These are phyloP conservation scores for Ancistrus triradiatus DNA, from an alignment of 2,113 vertebrate species.

Conservation along the genomic window DNA sequence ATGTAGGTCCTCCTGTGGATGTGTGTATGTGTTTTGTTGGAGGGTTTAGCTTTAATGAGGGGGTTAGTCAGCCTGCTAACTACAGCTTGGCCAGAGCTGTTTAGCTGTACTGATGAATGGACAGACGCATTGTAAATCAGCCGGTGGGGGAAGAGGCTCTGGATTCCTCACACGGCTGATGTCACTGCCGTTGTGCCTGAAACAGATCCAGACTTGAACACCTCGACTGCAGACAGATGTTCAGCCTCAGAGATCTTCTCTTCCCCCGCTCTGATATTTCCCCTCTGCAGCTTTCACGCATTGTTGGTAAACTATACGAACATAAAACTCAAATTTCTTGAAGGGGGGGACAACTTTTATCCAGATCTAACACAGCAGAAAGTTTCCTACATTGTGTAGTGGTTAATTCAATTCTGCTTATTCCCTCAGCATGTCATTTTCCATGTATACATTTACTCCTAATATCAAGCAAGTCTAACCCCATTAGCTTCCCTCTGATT, in stretches of 20 bases:
- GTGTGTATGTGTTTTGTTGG: slow-evolving; percentile 39
- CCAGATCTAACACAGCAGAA: too few species aligned
- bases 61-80: slow-evolving; percentile 52
- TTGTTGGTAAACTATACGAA: neutral
- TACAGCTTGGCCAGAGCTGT: slow-evolving; percentile 38
- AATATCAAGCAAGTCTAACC: too few species aligned
- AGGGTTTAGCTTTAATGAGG: slow-evolving; percentile 47
- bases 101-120: slow-evolving; percentile 57
- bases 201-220: slow-evolving; percentile 74
- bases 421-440: too few species aligned
- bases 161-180: slow-evolving; percentile 67
- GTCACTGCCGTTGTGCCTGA: slow-evolving; percentile 61
- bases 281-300: neutral
- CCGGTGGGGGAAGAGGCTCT: slow-evolving; percentile 46
- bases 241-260: slow-evolving; percentile 44
- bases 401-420: too few species aligned
- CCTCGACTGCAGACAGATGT: slow-evolving; percentile 64
- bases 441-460: too few species aligned
- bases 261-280: slow-evolving; percentile 3
- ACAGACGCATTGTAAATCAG: slow-evolving; percentile 61
- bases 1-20: slow-evolving; percentile 1
- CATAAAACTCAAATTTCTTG: too few species aligned
- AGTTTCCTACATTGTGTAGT: too few species aligned
- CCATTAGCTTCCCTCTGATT: too few species aligned
- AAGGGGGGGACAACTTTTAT: too few species aligned